A percentile compares a stretch with the other conserved stretches of the same genome.
Evolutionary conservation across 2,113 vertebrate genomes (phyloP).

Genomic region (Lipophrys pholis): DNA sequence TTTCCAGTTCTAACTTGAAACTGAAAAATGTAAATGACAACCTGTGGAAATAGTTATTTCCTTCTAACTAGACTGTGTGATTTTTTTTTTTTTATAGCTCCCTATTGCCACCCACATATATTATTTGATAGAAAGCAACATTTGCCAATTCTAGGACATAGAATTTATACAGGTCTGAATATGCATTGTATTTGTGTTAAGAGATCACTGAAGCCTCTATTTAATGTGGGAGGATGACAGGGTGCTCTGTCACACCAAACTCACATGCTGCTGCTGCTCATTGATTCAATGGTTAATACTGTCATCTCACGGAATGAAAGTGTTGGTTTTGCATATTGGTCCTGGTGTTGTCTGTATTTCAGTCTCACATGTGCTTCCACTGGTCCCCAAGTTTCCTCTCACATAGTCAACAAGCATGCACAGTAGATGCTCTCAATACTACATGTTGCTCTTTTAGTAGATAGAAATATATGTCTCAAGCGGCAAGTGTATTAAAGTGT

Average conservation of each 20-base stretch:
- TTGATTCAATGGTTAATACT: constrained; percentile 22
- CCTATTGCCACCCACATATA: background rate
- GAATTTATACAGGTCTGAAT: background rate
- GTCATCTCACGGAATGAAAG: constrained; percentile 4
- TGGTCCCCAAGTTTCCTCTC: background rate
- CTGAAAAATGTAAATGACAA: constrained; percentile 58
- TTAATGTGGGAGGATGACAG: constrained; percentile 1
- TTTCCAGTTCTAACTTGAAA: constrained; percentile 48
- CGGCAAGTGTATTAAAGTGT: too few species aligned
- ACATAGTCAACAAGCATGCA: constrained; percentile 10
- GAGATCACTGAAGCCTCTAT: constrained; percentile 3
- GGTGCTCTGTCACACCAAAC: constrained; percentile 22
- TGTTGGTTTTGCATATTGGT: background rate
- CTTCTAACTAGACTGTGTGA: background rate
- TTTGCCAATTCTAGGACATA: too few species aligned
- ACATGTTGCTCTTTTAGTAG: background rate
- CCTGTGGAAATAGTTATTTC: constrained; percentile 18
- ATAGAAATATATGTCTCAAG: background rate
- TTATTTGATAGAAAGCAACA: background rate
- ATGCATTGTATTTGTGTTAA: background rate
- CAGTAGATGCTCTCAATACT: background rate
- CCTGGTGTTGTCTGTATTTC: constrained; percentile 6
- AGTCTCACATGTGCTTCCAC: background rate
- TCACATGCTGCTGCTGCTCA: background rate
- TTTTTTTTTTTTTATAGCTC: background rate